Evolutionary conservation across 1,140 invertebrate genomes (phyloP).

Genomic region (Drosophila lini): DNA sequence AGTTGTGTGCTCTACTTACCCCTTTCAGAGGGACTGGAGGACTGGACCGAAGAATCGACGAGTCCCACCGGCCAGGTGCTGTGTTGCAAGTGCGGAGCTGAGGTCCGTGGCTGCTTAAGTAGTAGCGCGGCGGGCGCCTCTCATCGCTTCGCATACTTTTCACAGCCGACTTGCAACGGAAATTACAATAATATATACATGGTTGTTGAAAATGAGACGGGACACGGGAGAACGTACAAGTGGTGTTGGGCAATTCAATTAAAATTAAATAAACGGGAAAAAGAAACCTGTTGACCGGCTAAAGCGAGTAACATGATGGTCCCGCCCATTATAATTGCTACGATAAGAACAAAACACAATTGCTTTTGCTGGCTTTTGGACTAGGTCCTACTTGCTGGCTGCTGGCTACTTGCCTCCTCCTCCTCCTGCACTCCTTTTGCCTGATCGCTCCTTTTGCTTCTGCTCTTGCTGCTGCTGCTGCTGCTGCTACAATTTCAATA

Average conservation of each 20-base stretch:
- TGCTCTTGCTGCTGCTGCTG: conserved; percentile 22
- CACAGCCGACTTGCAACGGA: conserved; percentile 76
- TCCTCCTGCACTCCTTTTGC: conserved; percentile 4
- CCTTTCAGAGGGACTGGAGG: conserved; percentile 2
- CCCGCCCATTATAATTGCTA: conserved; percentile 45
- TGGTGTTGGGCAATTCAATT: conserved; percentile 31
- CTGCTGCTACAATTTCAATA: conserved; percentile 41
- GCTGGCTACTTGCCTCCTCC: conserved; percentile 15
- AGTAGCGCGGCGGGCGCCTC: conserved; percentile 55
- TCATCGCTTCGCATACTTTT: conserved; percentile 76
- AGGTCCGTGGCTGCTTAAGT: conserved; percentile 55
- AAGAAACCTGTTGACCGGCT: conserved; percentile 21
- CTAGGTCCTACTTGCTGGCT: conserved; percentile 33
- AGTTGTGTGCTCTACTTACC: conserved; percentile 62
- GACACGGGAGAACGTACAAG: conserved; percentile 6
- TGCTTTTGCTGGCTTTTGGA: conserved; percentile 21
- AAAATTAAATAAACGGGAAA: conserved; percentile 40
- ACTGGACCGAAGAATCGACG: conserved; percentile 2
- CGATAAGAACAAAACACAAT: conserved; percentile 4
- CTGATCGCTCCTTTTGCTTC: conserved; percentile 21
- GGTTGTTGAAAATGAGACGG: conserved; percentile 47
- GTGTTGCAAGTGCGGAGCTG: conserved; percentile 24
- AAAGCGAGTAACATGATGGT: conserved; percentile 18
- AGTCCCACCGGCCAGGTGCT: conserved; percentile 9
- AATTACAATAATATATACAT: conserved; percentile 76